Percentiles rank a stretch among this genome's conserved stretches.
Evolutionary conservation across 2,888 invertebrate genomes (phyloP).

Genomic region (Malthinus flaveolus): DNA sequence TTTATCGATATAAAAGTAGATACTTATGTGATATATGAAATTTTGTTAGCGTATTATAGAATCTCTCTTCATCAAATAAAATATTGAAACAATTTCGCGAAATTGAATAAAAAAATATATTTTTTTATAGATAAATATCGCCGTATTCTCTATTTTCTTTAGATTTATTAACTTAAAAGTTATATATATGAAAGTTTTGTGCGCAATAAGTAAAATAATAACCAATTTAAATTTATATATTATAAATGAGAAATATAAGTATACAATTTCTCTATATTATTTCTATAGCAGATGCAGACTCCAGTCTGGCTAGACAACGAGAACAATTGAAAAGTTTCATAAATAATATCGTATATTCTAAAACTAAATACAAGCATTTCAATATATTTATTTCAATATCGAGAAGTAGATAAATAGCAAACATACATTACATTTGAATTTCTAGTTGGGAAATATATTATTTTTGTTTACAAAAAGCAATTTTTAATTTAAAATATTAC

Average conservation of each 20-base stretch:
- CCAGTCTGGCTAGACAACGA: constrained; percentile 36
- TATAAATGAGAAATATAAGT: constrained; percentile 26
- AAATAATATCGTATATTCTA: constrained; percentile 33
- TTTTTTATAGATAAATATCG: background rate
- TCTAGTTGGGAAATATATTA: constrained; percentile 36
- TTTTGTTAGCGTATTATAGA: background rate
- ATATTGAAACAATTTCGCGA: too few relatives aligned
- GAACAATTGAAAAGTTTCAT: constrained; percentile 41
- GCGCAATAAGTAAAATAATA: constrained; percentile 20
- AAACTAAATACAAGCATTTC: constrained; percentile 38
- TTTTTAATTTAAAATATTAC: constrained; percentile 42
- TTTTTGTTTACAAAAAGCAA: constrained; percentile 38
- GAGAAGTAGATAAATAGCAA: constrained; percentile 37
- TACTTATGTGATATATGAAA: background rate
- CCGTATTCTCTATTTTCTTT: constrained; percentile 1
- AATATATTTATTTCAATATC: constrained; percentile 40
- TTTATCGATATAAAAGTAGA: background rate
- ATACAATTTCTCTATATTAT: constrained; percentile 30
- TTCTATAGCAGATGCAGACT: constrained; percentile 40
- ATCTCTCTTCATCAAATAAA: background rate
- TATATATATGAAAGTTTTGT: background rate
- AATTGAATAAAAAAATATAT: too few relatives aligned
- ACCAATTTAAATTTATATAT: constrained; percentile 30
- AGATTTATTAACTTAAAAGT: constrained; percentile 6
- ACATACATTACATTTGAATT: constrained; percentile 33